Percentiles rank a stretch among this genome's conserved stretches.
phyloP scores from a whole-genome alignment of 1,140 invertebrate species.

The Andrena cerasifolii region DNA sequence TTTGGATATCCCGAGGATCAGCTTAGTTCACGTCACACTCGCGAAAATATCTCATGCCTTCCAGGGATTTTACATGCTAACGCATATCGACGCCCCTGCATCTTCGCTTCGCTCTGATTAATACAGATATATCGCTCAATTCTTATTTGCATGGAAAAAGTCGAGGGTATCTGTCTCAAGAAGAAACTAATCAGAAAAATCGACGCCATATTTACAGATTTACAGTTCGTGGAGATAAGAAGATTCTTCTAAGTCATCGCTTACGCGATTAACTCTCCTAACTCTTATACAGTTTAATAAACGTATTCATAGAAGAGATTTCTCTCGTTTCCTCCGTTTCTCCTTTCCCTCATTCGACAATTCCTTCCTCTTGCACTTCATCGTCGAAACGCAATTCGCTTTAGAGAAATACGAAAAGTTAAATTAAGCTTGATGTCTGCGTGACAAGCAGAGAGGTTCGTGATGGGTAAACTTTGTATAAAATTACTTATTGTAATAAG shows the following conservation, averaged over 20 bases:
- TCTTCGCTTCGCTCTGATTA: not conserved
- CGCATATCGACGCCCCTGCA: not conserved
- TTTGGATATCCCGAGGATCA: slow-evolving; percentile 6
- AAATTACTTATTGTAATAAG: not conserved
- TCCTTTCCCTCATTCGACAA: no score
- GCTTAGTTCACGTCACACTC: not conserved
- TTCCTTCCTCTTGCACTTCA: not conserved
- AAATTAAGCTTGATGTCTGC: not conserved
- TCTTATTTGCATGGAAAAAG: not conserved
- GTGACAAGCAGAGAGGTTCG: not conserved
- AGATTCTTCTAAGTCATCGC: not conserved
- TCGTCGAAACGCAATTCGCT: not conserved
- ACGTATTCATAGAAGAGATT: no score
- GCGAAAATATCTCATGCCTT: slow-evolving; percentile 9
- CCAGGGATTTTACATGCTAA: no score
- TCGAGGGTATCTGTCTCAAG: not conserved
- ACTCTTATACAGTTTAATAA: no score
- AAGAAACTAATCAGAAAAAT: not conserved
- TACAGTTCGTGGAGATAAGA: not conserved
- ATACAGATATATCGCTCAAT: slow-evolving; percentile 4
- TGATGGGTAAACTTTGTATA: not conserved
- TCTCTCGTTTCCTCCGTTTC: no score
- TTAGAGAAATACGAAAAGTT: not conserved
- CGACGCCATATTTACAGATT: not conserved
- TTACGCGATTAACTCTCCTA: no score